Evolutionary conservation across 2,113 vertebrate species (phyloP).

Genomic region (Clarias macrocephalus): DNA sequence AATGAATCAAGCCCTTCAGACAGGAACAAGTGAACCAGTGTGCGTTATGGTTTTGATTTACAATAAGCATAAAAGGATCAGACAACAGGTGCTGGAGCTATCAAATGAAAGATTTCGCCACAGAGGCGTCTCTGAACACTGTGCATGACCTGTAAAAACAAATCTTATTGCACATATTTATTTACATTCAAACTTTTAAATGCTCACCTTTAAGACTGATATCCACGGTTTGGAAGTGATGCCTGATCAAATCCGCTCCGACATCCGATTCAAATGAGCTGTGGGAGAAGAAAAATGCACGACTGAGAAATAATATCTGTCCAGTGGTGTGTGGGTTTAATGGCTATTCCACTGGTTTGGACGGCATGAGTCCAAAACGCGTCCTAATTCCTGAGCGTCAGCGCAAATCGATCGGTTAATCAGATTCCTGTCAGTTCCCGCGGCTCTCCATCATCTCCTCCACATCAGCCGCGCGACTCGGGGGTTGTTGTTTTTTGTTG

Average conservation of each 20-base stretch:
- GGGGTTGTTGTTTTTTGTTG: too few relatives aligned
- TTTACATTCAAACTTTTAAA: neutral
- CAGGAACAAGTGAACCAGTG: neutral
- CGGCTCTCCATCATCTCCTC: neutral
- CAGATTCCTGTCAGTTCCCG: neutral
- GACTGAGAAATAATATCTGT: neutral
- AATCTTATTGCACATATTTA: neutral
- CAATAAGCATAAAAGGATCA: neutral
- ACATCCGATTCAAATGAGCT: conserved; percentile 1
- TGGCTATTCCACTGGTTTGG: neutral
- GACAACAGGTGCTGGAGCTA: conserved; percentile 21
- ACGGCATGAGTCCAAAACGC: conserved; percentile 1
- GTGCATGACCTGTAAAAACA: neutral
- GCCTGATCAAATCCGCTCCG: neutral
- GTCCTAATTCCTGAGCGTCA: conserved; percentile 1
- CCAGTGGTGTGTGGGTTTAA: neutral
- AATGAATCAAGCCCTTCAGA: neutral
- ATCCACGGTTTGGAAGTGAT: conserved; percentile 5
- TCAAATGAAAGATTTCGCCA: neutral
- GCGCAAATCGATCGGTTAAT: neutral
- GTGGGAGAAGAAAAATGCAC: neutral
- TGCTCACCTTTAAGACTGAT: conserved; percentile 19
- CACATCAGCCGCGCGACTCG: neutral
- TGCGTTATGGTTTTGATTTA: neutral
- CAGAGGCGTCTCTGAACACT: neutral